A percentile compares a stretch with the other conserved stretches of the same genome.
Evolutionary conservation across 2,113 vertebrate species (phyloP).

Genomic region (Phalacrocorax aristotelis): DNA sequence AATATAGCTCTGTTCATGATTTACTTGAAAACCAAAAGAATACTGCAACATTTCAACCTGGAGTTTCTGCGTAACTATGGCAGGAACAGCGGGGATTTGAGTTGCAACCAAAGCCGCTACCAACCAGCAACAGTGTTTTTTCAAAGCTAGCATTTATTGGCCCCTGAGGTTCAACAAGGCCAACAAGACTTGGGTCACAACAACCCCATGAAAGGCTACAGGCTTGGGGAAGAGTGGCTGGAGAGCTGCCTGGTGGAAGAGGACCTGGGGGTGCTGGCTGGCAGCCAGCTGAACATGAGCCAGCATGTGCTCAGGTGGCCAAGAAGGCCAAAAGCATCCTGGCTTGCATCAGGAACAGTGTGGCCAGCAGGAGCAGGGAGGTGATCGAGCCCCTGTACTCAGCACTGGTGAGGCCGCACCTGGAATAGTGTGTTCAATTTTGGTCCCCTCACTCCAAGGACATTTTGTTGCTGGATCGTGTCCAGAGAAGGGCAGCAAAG

Average conservation of each 20-base stretch:
- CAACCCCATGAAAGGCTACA: background rate
- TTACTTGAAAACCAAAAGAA: background rate
- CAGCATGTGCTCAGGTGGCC: no score
- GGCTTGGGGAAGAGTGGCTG: background rate
- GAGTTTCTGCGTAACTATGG: background rate
- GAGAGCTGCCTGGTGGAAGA: rapidly evolving
- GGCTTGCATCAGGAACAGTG: background rate
- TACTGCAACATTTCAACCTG: background rate
- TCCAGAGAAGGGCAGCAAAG: background rate
- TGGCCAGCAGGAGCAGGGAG: background rate
- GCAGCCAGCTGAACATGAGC: rapidly evolving
- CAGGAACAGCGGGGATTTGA: background rate
- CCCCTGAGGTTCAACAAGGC: background rate
- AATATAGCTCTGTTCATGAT: background rate
- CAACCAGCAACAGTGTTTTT: background rate
- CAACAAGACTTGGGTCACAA: background rate
- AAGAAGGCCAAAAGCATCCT: background rate
- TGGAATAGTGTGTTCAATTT: background rate
- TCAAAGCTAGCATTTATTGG: background rate
- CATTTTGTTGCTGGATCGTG: background rate
- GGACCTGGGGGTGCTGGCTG: rapidly evolving
- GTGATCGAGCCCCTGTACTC: background rate
- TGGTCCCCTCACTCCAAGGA: background rate
- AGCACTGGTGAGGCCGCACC: background rate
- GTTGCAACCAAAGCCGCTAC: background rate